Evolutionary conservation across 2,113 vertebrate species (phyloP), one percentile per base, ranked within the genome.

Genomic region (Tenrec ecaudatus): DNA sequence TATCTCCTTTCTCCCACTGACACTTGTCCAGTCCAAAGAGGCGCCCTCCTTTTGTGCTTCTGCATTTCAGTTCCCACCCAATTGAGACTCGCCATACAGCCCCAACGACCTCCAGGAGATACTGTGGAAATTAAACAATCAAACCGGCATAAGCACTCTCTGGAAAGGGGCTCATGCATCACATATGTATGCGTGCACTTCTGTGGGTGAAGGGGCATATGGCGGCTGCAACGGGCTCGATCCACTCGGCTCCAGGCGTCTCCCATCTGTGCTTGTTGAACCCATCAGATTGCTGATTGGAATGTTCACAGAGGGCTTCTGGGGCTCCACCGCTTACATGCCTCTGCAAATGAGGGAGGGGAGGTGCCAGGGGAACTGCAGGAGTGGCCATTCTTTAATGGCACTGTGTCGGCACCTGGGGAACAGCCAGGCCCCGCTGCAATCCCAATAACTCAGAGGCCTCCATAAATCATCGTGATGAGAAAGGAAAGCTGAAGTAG

Each of bases 391-490:
- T 87, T 81, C 27, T 89, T 94, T 94, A 93, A 96, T 17, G 33
- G 92, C 78, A 71, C 79, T 75, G 25, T 76, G 89, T 92, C 75
- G 91, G 89, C 84, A 94, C 57, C 78, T 89, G 47, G 86, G 92
- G 93, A 94, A 66, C 0, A 53, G 38, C 73, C 91, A 90, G 93
- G 79, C 3, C 0, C n/a, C 84, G 62, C 71, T 91, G 75, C 78
- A 86, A 60, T 69, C 84, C 81, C 84, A 90, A 64, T 96, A 95
- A 96, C 69, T 92, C 91, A 92, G 92, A 82, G 25, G 43, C 78
- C 57, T 87, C 89, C 47, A 77, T 96, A 96, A 96, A 96, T 96
- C 95, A 97, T 31, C 20, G 86, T 88, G 94, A 94, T 92, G 90
- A 93, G 92, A 85, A 89, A 92, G 84, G 91, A 96, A 95, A 57